A percentile compares a stretch with the other conserved stretches of the same genome.
Conservation (phyloP, 2,888 invertebrate species). For the Unio delphinus region DNA sequence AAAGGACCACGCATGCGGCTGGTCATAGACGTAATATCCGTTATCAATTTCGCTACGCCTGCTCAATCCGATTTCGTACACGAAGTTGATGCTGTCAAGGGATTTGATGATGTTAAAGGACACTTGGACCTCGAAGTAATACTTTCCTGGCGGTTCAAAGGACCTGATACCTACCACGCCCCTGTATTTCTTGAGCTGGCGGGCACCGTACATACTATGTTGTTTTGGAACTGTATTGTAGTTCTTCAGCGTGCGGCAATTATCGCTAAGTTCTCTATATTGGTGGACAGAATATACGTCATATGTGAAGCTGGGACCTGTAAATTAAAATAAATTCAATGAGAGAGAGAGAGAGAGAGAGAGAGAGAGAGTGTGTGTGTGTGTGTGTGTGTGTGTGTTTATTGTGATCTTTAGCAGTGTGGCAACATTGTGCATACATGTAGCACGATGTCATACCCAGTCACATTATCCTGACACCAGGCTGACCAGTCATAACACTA, state of each 20-base stretch:
- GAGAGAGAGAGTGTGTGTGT: too few species aligned
- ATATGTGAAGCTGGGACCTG: slow-evolving; percentile 36
- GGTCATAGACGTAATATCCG: slow-evolving; percentile 45
- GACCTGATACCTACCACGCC: slow-evolving; percentile 36
- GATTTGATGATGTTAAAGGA: slow-evolving; percentile 29
- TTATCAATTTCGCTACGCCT: slow-evolving; percentile 36
- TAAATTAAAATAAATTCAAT: slow-evolving; percentile 4
- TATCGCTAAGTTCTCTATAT: slow-evolving; percentile 40
- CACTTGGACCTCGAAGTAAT: slow-evolving; percentile 36
- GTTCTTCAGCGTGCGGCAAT: slow-evolving; percentile 28
- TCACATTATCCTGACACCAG: too few species aligned
- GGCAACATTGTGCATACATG: too few species aligned
- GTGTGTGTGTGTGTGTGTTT: too few species aligned
- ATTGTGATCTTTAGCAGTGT: too few species aligned
- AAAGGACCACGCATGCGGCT: slow-evolving; percentile 42
- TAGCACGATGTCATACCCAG: too few species aligned
- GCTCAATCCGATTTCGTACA: slow-evolving; percentile 43
- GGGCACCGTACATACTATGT: slow-evolving; percentile 14
- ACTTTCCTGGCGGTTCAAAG: slow-evolving; percentile 35
- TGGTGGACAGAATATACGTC: slow-evolving; percentile 39
- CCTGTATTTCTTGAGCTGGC: slow-evolving; percentile 35
- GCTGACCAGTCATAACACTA: too few species aligned
- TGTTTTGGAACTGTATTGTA: slow-evolving; percentile 28
- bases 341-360: too few species aligned
- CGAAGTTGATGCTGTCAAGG: slow-evolving; percentile 42